A percentile compares a stretch with the other conserved stretches of the same genome.
Evolutionary conservation across 2,113 vertebrate species (phyloP).

Genomic region (Recurvirostra avosetta): DNA sequence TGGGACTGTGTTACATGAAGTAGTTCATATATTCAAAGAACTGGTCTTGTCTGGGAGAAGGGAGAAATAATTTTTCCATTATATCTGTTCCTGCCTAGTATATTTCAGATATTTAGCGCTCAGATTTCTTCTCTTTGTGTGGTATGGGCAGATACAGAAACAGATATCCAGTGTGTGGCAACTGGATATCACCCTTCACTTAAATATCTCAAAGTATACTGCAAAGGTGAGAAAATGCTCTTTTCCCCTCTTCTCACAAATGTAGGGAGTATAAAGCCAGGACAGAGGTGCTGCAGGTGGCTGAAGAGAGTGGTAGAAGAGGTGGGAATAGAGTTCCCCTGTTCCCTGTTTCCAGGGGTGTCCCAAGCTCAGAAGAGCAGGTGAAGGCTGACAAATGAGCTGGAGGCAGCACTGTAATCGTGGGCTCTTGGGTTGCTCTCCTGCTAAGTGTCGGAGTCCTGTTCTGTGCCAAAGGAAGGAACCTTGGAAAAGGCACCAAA

Average conservation of each 20-base stretch:
- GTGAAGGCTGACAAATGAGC: not conserved
- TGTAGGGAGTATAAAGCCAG: not conserved
- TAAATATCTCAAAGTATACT: not conserved
- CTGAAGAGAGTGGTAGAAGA: not conserved
- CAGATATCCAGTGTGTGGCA: not conserved
- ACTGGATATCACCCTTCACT: not conserved
- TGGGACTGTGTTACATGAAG: not conserved
- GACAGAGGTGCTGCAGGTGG: not conserved
- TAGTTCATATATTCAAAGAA: not conserved
- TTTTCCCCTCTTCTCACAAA: not conserved
- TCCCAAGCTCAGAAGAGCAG: not conserved
- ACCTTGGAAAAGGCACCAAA: not conserved
- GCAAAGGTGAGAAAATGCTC: not conserved
- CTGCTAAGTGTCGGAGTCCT: not conserved
- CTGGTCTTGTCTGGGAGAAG: not conserved
- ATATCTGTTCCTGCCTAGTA: not conserved
- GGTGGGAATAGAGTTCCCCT: not conserved
- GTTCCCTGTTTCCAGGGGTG: not conserved
- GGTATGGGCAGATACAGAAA: not conserved
- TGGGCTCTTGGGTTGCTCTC: not conserved
- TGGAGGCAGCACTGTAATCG: not conserved
- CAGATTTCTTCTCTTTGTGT: not conserved
- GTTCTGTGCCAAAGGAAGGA: not conserved
- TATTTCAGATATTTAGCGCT: not conserved
- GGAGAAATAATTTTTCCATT: not conserved